These are phyloP conservation scores for Ligdia adustata DNA, from an alignment of 2,888 invertebrate species.

Conservation along the genomic window DNA sequence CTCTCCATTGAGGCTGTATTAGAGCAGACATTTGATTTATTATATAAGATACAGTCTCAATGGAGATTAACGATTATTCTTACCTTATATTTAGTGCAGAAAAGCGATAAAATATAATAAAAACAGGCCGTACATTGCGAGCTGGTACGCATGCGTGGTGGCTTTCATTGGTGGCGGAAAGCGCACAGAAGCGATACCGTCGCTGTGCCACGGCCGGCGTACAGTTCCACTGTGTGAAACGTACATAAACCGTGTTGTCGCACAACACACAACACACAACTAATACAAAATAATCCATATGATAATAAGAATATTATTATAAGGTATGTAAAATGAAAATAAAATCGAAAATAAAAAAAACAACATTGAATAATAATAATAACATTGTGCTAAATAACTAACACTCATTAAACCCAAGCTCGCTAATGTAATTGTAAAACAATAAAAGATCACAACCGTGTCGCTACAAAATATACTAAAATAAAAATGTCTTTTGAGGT, in stretches of 20 bases:
- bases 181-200: slow-evolving; percentile 68
- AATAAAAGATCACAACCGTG: slow-evolving; percentile 27
- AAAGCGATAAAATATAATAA: slow-evolving; percentile 1
- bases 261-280: slow-evolving; percentile 8
- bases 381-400: slow-evolving; percentile 14
- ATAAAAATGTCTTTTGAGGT: slow-evolving; percentile 23
- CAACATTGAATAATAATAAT: background rate
- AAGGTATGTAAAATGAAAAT: background rate
- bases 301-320: too few species aligned
- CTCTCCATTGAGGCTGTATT: slow-evolving; percentile 9
- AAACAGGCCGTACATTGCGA: slow-evolving; percentile 30
- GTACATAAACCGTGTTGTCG: background rate
- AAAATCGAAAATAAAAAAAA: background rate
- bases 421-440: slow-evolving; percentile 6
- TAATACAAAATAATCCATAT: background rate
- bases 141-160: slow-evolving; percentile 63
- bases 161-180: slow-evolving; percentile 56
- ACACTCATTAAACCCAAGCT: background rate
- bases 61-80: background rate
- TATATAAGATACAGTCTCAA: background rate
- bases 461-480: slow-evolving; percentile 17
- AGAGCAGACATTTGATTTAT: background rate
- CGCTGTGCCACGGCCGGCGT: slow-evolving; percentile 35
- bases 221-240: slow-evolving; percentile 2
- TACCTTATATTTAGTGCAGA: background rate